phyloP scores from a whole-genome alignment of 2,113 vertebrate genomes.

The Notechis scutatus region DNA sequence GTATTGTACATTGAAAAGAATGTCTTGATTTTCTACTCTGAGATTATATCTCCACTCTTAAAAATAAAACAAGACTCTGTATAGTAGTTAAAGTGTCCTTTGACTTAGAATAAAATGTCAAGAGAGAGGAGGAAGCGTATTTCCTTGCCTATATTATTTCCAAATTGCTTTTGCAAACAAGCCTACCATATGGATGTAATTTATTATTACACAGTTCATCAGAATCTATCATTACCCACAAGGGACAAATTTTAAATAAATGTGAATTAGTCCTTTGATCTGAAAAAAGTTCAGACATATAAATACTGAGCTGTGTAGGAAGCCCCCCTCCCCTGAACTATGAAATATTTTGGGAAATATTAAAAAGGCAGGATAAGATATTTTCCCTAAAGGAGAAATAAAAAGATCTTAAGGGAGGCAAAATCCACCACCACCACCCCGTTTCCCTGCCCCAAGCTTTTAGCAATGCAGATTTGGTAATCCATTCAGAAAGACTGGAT shows the following conservation, averaged over 20 bases:
- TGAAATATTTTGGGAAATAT: too few relatives aligned
- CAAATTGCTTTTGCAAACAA: slow-evolving; percentile 41
- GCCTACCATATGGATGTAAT: slow-evolving; percentile 32
- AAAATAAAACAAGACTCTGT: background rate
- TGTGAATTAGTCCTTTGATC: slow-evolving; percentile 25
- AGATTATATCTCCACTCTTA: background rate
- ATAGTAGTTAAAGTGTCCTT: background rate
- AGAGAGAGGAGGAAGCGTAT: slow-evolving; percentile 3
- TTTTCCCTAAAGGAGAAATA: too few relatives aligned
- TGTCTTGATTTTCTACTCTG: background rate
- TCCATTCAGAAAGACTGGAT: too few relatives aligned
- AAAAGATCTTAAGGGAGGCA: too few relatives aligned
- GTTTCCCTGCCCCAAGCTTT: too few relatives aligned
- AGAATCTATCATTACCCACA: slow-evolving; percentile 24
- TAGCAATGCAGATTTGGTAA: too few relatives aligned
- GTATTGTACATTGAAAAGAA: background rate
- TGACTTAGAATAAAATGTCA: background rate
- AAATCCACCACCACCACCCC: too few relatives aligned
- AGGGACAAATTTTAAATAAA: slow-evolving; percentile 41
- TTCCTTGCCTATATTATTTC: slow-evolving; percentile 27
- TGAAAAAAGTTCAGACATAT: slow-evolving; percentile 4
- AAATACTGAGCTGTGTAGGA: slow-evolving; percentile 7
- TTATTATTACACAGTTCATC: slow-evolving; percentile 35
- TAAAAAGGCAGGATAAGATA: too few relatives aligned
- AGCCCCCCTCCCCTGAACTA: too few relatives aligned